A percentile compares a stretch with the other conserved stretches of the same genome.
Conservation (phyloP, 2,797 vertebrate genomes). For the Prunella strophiata region DNA sequence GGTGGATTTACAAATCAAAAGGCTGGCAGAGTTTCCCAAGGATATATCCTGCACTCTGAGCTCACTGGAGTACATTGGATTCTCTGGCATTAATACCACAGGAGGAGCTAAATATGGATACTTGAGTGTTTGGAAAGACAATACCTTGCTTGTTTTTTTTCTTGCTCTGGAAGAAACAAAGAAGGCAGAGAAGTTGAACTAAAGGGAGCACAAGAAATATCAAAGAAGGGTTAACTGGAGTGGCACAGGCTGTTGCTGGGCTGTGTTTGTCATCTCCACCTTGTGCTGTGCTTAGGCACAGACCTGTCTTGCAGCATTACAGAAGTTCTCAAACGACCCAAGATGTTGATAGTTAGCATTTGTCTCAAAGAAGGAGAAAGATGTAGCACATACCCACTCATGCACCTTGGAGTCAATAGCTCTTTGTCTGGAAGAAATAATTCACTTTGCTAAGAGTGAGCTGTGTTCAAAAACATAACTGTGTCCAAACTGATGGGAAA, state of each 20-base stretch:
- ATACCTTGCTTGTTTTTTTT: conserved; percentile 22
- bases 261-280: conserved; percentile 38
- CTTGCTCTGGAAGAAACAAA: background rate
- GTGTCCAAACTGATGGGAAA: background rate
- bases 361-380: background rate
- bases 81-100: conserved; percentile 42
- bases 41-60: conserved; percentile 28
- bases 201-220: background rate
- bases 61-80: conserved; percentile 10
- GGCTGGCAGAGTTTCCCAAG: conserved; percentile 27
- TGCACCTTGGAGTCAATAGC: background rate
- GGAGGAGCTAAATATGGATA: conserved; percentile 58
- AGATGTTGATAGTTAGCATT: conserved; percentile 21
- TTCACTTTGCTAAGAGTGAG: background rate
- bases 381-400: background rate
- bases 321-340: conserved; percentile 11
- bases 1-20: conserved; percentile 50
- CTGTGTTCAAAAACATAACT: background rate
- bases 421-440: background rate
- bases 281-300: conserved; percentile 1
- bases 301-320: conserved; percentile 65
- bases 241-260: background rate
- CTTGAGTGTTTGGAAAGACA: conserved; percentile 47
- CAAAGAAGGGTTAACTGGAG: conserved; percentile 40
- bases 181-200: background rate